These are phyloP conservation scores for Philopotamus ludificatus DNA, from an alignment of 1,140 invertebrate species.

Conservation along the genomic window DNA sequence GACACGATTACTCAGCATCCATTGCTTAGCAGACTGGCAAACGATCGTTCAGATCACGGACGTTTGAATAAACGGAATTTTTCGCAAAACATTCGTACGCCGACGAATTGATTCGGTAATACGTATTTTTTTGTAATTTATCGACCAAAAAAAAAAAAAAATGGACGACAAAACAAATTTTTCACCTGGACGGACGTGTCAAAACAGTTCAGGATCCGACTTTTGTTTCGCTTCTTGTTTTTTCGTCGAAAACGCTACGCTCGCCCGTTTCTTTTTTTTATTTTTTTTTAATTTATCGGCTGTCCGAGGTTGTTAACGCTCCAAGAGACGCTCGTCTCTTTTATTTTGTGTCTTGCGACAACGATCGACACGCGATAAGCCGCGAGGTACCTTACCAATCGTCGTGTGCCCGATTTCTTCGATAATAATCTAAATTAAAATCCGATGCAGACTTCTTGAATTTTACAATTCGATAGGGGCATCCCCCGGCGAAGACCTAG, in stretches of 20 bases:
- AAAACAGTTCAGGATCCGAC: constrained; percentile 19
- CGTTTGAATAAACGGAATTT: background rate
- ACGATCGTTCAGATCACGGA: background rate
- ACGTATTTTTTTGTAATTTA: too few relatives aligned
- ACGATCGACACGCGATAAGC: background rate
- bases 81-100: too few relatives aligned
- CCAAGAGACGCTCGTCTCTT: background rate
- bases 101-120: too few relatives aligned
- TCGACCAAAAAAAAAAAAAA: background rate
- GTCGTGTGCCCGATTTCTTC: background rate
- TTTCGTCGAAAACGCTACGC: background rate
- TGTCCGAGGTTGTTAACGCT: constrained; percentile 15
- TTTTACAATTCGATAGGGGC: background rate
- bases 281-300: constrained; percentile 17
- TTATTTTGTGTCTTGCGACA: constrained; percentile 5
- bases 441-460: too few relatives aligned
- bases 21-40: background rate
- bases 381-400: background rate
- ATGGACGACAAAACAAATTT: constrained; percentile 28
- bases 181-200: constrained; percentile 18
- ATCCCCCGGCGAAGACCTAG: background rate
- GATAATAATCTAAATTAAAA: background rate
- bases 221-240: constrained; percentile 23
- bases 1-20: too few relatives aligned
- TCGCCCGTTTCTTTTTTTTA: background rate